A percentile compares a stretch with the other conserved stretches of the same genome.
Evolutionary conservation across 2,113 vertebrate genomes (phyloP).

Genomic region (Mirounga angustirostris): DNA sequence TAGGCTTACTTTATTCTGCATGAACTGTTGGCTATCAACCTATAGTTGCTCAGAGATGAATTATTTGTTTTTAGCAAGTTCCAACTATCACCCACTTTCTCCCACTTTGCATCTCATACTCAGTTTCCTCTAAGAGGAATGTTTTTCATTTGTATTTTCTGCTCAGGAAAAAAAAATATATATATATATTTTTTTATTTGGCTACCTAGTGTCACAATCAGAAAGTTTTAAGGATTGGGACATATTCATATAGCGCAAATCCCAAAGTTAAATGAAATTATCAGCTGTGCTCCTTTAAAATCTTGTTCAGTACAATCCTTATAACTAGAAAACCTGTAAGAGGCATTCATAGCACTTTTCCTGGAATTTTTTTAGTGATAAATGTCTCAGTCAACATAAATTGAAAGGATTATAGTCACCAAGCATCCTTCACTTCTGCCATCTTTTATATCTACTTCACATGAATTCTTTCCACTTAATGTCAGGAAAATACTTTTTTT

Average conservation of each 20-base stretch:
- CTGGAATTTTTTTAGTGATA: not conserved
- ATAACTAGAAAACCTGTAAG: not conserved
- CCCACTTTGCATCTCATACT: not conserved
- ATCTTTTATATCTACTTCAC: not conserved
- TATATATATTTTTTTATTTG: not conserved
- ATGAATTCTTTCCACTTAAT: not conserved
- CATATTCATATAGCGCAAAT: not conserved
- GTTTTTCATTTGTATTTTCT: not conserved
- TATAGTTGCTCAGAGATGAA: not conserved
- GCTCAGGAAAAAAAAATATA: not conserved
- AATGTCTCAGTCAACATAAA: not conserved
- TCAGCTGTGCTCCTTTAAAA: not conserved
- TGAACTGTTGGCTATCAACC: not conserved
- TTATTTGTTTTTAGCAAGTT: not conserved
- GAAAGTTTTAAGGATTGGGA: not conserved
- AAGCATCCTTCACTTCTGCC: not conserved
- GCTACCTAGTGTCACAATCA: not conserved
- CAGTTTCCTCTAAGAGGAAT: not conserved
- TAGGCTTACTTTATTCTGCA: not conserved
- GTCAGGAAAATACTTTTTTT: not conserved
- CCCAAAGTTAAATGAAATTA: not conserved
- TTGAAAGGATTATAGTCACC: not conserved
- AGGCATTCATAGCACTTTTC: not conserved
- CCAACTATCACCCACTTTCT: not conserved
- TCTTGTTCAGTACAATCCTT: not conserved